These are phyloP conservation scores for Spodoptera exigua DNA, from an alignment of 2,888 invertebrate species.

Conservation along the genomic window DNA sequence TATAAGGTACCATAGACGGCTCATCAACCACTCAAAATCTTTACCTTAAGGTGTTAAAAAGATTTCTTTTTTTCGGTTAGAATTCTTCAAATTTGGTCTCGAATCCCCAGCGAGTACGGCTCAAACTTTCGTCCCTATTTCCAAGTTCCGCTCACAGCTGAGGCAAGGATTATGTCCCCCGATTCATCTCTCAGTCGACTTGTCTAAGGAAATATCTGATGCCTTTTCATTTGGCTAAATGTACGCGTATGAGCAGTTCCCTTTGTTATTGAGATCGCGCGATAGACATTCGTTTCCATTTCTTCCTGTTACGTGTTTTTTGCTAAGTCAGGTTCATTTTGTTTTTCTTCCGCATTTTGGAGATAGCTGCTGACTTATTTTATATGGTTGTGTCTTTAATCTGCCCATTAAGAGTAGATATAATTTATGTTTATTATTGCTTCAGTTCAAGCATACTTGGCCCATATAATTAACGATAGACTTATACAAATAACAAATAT, in stretches of 20 bases:
- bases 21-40: no score
- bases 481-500: no score
- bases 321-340: conserved; percentile 3
- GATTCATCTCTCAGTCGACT: conserved; percentile 72
- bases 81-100: not conserved
- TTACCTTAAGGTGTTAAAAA: no score
- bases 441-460: no score
- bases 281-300: conserved; percentile 36
- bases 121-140: conserved; percentile 41
- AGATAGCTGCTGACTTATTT: no score
- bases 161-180: conserved; percentile 65
- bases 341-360: conserved; percentile 4
- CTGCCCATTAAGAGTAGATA: conserved; percentile 12
- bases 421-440: no score
- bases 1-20: no score
- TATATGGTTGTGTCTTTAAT: no score
- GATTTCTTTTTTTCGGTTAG: not conserved
- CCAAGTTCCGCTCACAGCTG: conserved; percentile 40
- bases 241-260: conserved; percentile 59
- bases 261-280: conserved; percentile 54
- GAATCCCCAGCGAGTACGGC: conserved; percentile 17
- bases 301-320: conserved; percentile 10
- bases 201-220: conserved; percentile 71
- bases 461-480: no score
- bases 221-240: conserved; percentile 67